phyloP scores from a whole-genome alignment of 2,797 vertebrate species.

The Crenichthys baileyi region DNA sequence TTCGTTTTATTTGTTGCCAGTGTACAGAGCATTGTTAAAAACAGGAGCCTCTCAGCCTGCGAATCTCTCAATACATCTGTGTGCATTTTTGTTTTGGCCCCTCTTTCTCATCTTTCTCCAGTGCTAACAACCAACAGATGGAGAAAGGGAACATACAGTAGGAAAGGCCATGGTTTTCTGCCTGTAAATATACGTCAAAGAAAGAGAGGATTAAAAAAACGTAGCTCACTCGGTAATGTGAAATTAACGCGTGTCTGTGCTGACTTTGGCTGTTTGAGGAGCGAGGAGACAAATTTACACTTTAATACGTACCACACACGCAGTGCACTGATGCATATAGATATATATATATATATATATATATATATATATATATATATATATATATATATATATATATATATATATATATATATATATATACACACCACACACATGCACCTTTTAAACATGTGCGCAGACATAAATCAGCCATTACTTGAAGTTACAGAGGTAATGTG shows the following conservation, averaged over 20 bases:
- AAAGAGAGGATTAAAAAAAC: slow-evolving; percentile 49
- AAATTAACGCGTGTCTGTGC: slow-evolving; percentile 77
- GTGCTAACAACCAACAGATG: slow-evolving; percentile 68
- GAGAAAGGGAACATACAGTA: slow-evolving; percentile 65
- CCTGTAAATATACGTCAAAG: slow-evolving; percentile 75
- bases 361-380: slow-evolving; percentile 16
- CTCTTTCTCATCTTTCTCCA: slow-evolving; percentile 64
- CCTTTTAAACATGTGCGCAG: slow-evolving; percentile 30
- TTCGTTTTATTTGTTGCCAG: slow-evolving; percentile 81
- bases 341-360: slow-evolving; percentile 14
- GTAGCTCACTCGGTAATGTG: slow-evolving; percentile 74
- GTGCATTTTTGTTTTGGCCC: slow-evolving; percentile 68
- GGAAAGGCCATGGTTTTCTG: slow-evolving; percentile 65
- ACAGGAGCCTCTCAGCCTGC: slow-evolving; percentile 66
- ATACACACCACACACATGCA: slow-evolving; percentile 25
- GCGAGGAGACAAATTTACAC: slow-evolving; percentile 55
- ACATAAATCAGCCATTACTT: slow-evolving; percentile 56
- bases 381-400: slow-evolving; percentile 16
- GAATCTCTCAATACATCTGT: slow-evolving; percentile 67
- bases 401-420: slow-evolving; percentile 18
- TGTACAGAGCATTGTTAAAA: slow-evolving; percentile 72
- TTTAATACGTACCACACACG: slow-evolving; percentile 18
- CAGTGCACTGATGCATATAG: slow-evolving; percentile 20
- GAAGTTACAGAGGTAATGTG: slow-evolving; percentile 40
- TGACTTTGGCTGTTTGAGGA: slow-evolving; percentile 52